These are phyloP conservation scores for Erythrocebus patas DNA, from an alignment of 2,113 vertebrate genomes.

Conservation along the genomic window DNA sequence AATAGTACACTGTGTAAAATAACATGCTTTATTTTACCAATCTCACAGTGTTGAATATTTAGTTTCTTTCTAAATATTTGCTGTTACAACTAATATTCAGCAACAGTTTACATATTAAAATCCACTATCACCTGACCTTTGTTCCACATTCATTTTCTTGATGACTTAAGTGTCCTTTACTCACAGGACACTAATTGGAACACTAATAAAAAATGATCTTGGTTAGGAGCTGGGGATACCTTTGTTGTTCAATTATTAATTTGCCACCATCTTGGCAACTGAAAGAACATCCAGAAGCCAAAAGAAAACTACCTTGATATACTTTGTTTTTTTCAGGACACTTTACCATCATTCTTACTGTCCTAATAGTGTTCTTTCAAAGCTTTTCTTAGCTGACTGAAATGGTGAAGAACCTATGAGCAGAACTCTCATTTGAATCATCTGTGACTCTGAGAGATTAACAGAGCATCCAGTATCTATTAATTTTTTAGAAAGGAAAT, in stretches of 20 bases:
- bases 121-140: background rate
- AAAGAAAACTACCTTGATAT: background rate
- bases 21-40: background rate
- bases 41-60: background rate
- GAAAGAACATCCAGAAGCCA: background rate
- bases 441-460: background rate
- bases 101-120: conserved; percentile 2
- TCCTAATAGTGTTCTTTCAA: background rate
- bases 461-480: background rate
- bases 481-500: background rate
- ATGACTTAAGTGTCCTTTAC: background rate
- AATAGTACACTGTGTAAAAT: background rate
- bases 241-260: background rate
- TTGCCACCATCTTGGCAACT: background rate
- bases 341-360: background rate
- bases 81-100: background rate
- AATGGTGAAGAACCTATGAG: background rate
- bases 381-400: background rate
- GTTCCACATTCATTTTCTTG: background rate
- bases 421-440: background rate
- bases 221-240: background rate
- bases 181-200: background rate
- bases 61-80: background rate
- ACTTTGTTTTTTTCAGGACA: background rate
- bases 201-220: conserved; percentile 28